Percentiles rank a stretch among this genome's conserved stretches.
phyloP scores from a whole-genome alignment of 2,113 vertebrate genomes.

The Menura novaehollandiae region DNA sequence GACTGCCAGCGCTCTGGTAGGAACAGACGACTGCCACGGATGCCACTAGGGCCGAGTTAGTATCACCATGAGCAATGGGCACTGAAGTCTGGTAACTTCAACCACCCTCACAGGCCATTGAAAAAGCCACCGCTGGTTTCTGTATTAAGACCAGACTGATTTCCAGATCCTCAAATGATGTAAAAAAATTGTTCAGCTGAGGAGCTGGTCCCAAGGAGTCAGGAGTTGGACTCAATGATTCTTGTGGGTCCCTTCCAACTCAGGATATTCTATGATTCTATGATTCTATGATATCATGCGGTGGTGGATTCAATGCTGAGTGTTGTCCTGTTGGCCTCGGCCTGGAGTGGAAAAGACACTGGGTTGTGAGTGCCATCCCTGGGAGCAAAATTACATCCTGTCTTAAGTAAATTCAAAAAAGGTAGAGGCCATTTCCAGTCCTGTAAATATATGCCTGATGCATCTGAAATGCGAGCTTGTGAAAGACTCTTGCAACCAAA shows the following conservation, averaged over 20 bases:
- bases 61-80: neutral
- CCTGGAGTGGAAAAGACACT: neutral
- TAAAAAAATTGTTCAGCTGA: neutral
- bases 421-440: neutral
- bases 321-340: neutral
- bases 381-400: neutral
- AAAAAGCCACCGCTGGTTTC: neutral
- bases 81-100: neutral
- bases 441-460: neutral
- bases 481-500: slow-evolving; percentile 29
- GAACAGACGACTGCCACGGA: neutral
- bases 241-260: neutral
- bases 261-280: neutral
- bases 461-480: slow-evolving; percentile 12
- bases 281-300: neutral
- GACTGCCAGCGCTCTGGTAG: neutral
- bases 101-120: neutral
- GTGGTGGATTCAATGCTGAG: neutral
- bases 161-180: neutral
- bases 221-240: neutral
- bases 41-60: neutral
- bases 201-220: neutral
- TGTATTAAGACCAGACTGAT: neutral
- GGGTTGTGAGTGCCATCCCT: neutral
- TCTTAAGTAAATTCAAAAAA: neutral